Base-by-base conservation (phyloP, 2,888 invertebrate species). In the Teleiodes luculella region DNA sequence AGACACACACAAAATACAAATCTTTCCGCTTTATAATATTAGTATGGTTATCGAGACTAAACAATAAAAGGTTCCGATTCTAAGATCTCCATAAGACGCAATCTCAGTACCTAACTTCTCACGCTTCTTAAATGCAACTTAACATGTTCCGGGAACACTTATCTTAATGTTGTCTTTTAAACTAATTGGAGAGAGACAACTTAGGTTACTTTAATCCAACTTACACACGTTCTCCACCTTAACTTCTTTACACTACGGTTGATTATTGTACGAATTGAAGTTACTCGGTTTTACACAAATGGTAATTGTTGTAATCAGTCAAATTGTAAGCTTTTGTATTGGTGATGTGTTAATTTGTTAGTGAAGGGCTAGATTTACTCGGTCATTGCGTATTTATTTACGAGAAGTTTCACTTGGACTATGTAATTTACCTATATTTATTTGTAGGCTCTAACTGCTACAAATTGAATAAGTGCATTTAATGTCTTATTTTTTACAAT, bases 161-260 rank as follows among this genome's bases (percentile, higher is more conserved):
- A 65, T 62, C 62, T 66, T 61, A 62, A 66, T 56, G 62, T 52
- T 55, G 59, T 49, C 61, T 64, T 61, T 63, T 51, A 61, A 61
- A 59, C 59, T 63, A 69, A 69, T 65, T 66, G 63, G 58, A 57
- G 31, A 52, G 20, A 18, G 31, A 37, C 37, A 10, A 20, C 35
- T 47, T 48, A 53, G 36, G 48, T 18, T 50, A 28, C 50, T 43
- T 28, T 11, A 43, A 11, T 43, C 24, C 7, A 28, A 13, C 24
- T 13, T 43, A 6, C 7, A 28, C 1, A 6, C n/a, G n/a, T 10
- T 43, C 28, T 43, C 10, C 1, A 33, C 33, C 16, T 18, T 47
- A 20, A 31, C 3, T 14, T 11, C 1, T 43, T 43, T 5, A 28
- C 1, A 28, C 3, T 28, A 43, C 4, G 14, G 28, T 28, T 28